A percentile compares a stretch with the other conserved stretches of the same genome.
phyloP scores from a whole-genome alignment of 2,797 vertebrate species.

The Halcyon chelicuti region DNA sequence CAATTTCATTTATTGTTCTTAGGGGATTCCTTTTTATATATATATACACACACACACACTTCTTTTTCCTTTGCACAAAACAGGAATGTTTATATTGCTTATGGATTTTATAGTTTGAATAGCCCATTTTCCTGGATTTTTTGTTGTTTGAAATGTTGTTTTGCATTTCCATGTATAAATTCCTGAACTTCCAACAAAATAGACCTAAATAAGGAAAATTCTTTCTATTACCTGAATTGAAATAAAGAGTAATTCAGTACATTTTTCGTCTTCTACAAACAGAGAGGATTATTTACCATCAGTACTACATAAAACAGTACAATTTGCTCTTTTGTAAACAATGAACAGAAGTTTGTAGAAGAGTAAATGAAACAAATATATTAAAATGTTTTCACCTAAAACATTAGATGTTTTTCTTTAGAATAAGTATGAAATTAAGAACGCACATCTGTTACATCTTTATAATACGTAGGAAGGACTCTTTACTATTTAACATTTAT shows the following conservation, averaged over 20 bases:
- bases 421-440: not conserved
- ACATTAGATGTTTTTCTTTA: not conserved
- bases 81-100: not conserved
- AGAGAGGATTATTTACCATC: not conserved
- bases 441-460: not conserved
- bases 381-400: not conserved
- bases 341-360: not conserved
- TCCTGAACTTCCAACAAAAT: not conserved
- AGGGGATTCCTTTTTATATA: not conserved
- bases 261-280: not conserved
- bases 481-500: not conserved
- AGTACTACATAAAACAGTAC: not conserved
- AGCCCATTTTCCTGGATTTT: not conserved
- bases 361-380: not conserved
- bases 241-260: not conserved
- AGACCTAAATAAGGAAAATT: not conserved
- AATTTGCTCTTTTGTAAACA: not conserved
- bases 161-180: not conserved
- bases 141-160: not conserved
- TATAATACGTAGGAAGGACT: not conserved
- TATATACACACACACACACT: not conserved
- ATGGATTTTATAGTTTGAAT: not conserved
- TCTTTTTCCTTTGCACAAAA: not conserved
- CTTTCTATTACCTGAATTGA: not conserved
- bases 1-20: not conserved